Base-by-base conservation (phyloP, 2,797 vertebrate genomes). In the Nannoperca australis region DNA sequence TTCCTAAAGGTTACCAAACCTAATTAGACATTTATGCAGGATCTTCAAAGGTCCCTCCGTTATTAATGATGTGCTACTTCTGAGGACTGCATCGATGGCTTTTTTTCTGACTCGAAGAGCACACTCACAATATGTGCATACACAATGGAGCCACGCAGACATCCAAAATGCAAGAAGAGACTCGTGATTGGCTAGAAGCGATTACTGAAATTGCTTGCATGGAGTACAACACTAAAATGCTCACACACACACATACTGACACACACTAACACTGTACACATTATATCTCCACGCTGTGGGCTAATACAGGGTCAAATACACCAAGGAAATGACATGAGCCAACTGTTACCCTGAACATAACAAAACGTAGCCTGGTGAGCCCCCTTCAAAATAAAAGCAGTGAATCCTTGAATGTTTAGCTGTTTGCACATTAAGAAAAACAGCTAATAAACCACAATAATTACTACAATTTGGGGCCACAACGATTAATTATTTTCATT, bases 1-100 rank as follows among this genome's bases (percentile, higher is more conserved):
- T 94, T 94, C 92, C 93, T 94, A 94, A 95, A 95, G 94, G 94
- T 95, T 94, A 95, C 92, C 92, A 91, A 94, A 94, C 94, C 92
- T 95, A 95, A 95, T 95, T 94, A 95, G 94, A 95, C 92, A 94
- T 95, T 95, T 94, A 95, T 94, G 91, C 92, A 88, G 92, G 92
- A 95, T 94, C 92, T 95, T 93, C 94, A 95, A 95, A 94, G 93
- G 95, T 94, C 93, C 92, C 92, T 87, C 83, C 85, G 91, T 94
- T 95, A 94, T 95, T 95, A 95, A 95, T 95, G 94, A 94, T 94
- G 93, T 94, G 92, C 92, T 89, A 88, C 91, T 94, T 92, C 89
- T 92, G 91, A 92, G 89, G 90, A 93, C 91, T 89, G 91, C 89
- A 91, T 93, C 91, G 89, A 93, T 90, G 90, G 84, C 90, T 92